Conservation (phyloP, 2,113 vertebrate species). For the Guaruba guarouba region DNA sequence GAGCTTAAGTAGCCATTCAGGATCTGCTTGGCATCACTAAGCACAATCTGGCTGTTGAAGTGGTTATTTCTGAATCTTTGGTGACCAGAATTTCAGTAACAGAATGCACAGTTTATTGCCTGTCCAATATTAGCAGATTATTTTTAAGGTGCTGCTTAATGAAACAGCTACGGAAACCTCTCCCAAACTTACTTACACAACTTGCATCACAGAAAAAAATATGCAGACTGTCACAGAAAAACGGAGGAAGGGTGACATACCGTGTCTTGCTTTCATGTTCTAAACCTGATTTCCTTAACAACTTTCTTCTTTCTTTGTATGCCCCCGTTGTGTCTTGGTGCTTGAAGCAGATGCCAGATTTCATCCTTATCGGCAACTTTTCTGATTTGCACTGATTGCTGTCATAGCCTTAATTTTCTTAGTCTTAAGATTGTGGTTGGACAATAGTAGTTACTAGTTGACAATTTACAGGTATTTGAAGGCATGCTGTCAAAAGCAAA, state of each 20-base stretch:
- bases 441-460: background rate
- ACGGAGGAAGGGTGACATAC: background rate
- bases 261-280: background rate
- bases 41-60: background rate
- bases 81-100: background rate
- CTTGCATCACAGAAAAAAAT: background rate
- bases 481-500: background rate
- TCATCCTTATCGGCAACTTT: background rate
- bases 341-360: constrained; percentile 3
- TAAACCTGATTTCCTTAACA: background rate
- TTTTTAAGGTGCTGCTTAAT: background rate
- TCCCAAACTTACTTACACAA: background rate
- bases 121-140: background rate
- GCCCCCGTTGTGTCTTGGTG: background rate
- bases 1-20: background rate
- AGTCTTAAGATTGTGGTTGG: background rate
- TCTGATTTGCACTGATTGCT: background rate
- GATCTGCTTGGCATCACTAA: background rate
- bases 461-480: background rate
- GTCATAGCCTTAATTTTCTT: constrained; percentile 1
- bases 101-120: background rate
- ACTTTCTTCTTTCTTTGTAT: background rate
- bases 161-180: background rate
- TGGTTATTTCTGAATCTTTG: background rate
- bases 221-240: background rate